A percentile compares a stretch with the other conserved stretches of the same genome.
phyloP scores from a whole-genome alignment of 2,797 vertebrate species.

The Pelobates cultripes region DNA sequence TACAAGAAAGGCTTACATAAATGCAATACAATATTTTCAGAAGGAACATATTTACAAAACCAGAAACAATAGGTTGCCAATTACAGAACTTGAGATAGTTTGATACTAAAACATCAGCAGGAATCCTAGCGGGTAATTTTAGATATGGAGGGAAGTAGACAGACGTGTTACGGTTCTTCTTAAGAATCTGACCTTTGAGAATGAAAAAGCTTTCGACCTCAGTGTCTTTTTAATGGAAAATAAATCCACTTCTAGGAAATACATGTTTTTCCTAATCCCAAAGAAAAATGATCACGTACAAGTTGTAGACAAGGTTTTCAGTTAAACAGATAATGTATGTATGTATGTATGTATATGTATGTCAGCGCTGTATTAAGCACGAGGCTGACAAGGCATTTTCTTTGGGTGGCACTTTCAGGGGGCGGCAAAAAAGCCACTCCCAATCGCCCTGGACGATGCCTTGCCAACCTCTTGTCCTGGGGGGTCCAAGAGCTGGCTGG shows the following conservation, averaged over 20 bases:
- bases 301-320: slow-evolving; percentile 28
- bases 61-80: background rate
- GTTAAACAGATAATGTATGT: no score
- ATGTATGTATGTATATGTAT: no score
- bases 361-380: no score
- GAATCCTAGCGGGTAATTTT: slow-evolving; percentile 27
- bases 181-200: background rate
- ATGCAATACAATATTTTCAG: background rate
- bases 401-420: no score
- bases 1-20: background rate
- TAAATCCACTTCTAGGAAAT: slow-evolving; percentile 46
- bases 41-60: background rate
- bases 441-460: no score
- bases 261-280: slow-evolving; percentile 42
- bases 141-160: slow-evolving; percentile 25
- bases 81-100: background rate
- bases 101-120: slow-evolving; percentile 11
- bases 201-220: slow-evolving; percentile 12
- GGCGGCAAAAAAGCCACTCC: no score
- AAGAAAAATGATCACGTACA: slow-evolving; percentile 22
- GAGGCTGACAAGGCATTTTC: no score
- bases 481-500: no score
- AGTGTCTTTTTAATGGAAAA: slow-evolving; percentile 46
- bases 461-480: no score
- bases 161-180: slow-evolving; percentile 7